Base-by-base conservation (phyloP, 35 echinoderm and acorn worm species). In the Anneissia japonica region DNA sequence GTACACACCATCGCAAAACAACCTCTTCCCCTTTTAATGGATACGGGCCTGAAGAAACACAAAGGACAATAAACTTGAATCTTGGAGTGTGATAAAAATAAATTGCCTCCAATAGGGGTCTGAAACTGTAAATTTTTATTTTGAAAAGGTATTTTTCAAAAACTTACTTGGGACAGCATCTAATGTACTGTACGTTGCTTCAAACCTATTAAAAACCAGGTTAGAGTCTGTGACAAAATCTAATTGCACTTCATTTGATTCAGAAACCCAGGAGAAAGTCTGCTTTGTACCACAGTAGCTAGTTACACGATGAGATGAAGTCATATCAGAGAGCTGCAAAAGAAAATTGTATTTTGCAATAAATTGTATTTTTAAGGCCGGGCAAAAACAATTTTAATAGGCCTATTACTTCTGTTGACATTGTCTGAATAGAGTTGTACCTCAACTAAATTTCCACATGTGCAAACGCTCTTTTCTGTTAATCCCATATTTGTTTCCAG, bases 151-250 rank as follows among this genome's bases (percentile, higher is more conserved):
- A 83, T 46, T 83, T 16, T 23, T 83, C 0, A 6, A 17, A 85
- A 19, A 35, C 77, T 74, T 86, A 91, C 89, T 35, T 17, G 83
- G 75, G 30, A 74, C 46, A 56, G 34, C 77, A n/a, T 74, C 32
- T n/a, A 91, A 35, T 0, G 83, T 85, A 29, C 39, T 41, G 30
- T 91, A 91, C 0, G 46, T 55, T 19, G 83, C 89, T 21, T 79
- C 30, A 76, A 86, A 91, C 0, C 89, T 38, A 46, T 91, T 91
- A 26, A 91, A 91, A 46, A 91, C 76, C 0, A 80, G 76, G 26
- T 82, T 84, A 37, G 45, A 86, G 7, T 34, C 35, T 0, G 86
- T 88, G 45, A 80, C 31, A 39, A 88, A 88, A 30, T 88, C 76
- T 7, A 81, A 38, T 19, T 75, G 77, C 10, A 88, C 86, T 26